phyloP scores from a whole-genome alignment of 2,888 invertebrate genomes.

The Uloborus plumipes region DNA sequence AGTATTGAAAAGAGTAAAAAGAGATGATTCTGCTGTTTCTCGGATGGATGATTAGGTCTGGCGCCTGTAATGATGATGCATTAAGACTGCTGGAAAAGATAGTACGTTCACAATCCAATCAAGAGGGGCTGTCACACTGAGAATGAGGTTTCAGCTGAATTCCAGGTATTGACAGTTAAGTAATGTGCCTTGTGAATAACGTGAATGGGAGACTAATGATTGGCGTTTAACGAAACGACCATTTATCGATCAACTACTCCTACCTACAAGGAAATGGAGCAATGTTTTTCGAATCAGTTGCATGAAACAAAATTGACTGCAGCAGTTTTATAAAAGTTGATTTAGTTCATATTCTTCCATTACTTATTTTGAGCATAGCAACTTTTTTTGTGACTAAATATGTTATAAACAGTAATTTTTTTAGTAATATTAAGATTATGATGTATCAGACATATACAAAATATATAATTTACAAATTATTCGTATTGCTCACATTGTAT shows the following conservation, averaged over 20 bases:
- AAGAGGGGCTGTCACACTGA: neutral
- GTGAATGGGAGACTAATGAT: constrained; percentile 18
- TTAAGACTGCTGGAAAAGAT: constrained; percentile 31
- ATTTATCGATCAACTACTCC: neutral
- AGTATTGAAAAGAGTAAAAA: neutral
- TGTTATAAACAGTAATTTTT: no score
- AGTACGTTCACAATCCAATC: constrained; percentile 19
- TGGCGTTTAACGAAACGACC: constrained; percentile 20
- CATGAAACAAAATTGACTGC: no score
- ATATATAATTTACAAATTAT: no score
- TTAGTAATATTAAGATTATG: no score
- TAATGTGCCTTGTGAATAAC: constrained; percentile 11
- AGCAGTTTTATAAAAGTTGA: no score
- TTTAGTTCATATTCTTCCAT: no score
- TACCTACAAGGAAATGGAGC: no score
- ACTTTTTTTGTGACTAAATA: no score
- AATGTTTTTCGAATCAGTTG: no score
- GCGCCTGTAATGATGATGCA: constrained; percentile 41
- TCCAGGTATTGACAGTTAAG: constrained; percentile 32
- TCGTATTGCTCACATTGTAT: no score
- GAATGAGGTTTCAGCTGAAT: neutral
- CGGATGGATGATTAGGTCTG: constrained; percentile 19
- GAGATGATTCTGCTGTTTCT: constrained; percentile 20
- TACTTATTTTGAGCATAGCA: no score
- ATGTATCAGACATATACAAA: no score